Evolutionary conservation across 2,113 vertebrate species (phyloP).

Genomic region (Globicephala melas): DNA sequence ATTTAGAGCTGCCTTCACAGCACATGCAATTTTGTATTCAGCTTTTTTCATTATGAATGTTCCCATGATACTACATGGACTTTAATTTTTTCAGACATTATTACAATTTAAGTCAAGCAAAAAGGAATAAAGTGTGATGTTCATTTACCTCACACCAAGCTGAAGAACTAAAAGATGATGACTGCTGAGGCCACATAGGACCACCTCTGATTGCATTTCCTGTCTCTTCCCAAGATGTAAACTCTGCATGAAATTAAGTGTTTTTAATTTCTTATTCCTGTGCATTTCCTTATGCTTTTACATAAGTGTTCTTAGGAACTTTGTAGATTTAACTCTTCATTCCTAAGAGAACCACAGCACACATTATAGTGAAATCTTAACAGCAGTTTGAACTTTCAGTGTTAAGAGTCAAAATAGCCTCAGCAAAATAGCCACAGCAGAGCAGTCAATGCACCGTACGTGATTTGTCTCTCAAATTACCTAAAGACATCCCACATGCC

Average conservation of each 20-base stretch:
- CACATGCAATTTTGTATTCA: background rate
- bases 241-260: background rate
- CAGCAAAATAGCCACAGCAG: background rate
- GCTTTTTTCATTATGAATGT: background rate
- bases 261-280: background rate
- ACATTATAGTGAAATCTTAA: background rate
- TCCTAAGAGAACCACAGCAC: background rate
- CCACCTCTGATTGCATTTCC: background rate
- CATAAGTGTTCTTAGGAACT: background rate
- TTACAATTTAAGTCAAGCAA: background rate
- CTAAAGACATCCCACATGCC: background rate
- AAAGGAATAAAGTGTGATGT: background rate
- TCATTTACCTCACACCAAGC: background rate
- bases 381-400: background rate
- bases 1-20: background rate
- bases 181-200: background rate
- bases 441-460: background rate
- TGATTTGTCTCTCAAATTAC: background rate
- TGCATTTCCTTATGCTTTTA: background rate
- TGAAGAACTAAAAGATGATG: background rate
- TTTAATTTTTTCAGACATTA: background rate
- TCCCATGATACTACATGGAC: background rate
- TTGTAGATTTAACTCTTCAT: background rate
- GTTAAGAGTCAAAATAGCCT: background rate
- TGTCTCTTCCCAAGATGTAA: background rate